Conservation (phyloP, 2,797 vertebrate species). For the Simalia tracyae region DNA sequence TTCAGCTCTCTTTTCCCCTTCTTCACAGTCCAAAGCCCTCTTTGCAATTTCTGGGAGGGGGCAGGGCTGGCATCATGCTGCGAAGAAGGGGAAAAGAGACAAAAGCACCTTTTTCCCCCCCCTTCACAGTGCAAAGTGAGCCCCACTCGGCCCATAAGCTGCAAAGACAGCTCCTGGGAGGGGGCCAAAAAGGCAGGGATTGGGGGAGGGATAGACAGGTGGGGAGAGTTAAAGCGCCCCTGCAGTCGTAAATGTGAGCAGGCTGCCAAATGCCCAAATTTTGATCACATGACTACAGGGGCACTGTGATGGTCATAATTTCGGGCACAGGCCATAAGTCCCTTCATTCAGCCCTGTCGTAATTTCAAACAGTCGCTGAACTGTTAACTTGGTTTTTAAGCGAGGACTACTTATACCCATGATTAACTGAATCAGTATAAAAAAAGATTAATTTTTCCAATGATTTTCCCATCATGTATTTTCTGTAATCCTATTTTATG, state of each 20-base stretch:
- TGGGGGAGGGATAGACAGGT: neutral
- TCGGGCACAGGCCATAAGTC: too few species aligned
- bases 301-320: neutral
- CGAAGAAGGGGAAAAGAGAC: too few species aligned
- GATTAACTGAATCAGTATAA: neutral
- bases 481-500: neutral
- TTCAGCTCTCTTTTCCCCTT: too few species aligned
- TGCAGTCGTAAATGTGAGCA: neutral
- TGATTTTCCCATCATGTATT: neutral
- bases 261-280: neutral
- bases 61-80: too few species aligned
- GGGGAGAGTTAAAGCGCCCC: neutral
- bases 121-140: too few species aligned
- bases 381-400: neutral
- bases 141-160: too few species aligned
- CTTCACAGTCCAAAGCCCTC: too few species aligned
- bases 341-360: neutral
- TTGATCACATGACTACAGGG: neutral
- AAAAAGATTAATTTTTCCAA: neutral
- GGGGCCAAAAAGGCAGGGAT: neutral
- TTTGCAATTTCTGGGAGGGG: too few species aligned
- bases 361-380: neutral
- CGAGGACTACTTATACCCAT: neutral
- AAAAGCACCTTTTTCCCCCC: too few species aligned
- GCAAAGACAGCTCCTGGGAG: too few species aligned